Evolutionary conservation across 1,140 invertebrate species (phyloP), one percentile per base, ranked within the genome.

Genomic region (Neodiprion lecontei): DNA sequence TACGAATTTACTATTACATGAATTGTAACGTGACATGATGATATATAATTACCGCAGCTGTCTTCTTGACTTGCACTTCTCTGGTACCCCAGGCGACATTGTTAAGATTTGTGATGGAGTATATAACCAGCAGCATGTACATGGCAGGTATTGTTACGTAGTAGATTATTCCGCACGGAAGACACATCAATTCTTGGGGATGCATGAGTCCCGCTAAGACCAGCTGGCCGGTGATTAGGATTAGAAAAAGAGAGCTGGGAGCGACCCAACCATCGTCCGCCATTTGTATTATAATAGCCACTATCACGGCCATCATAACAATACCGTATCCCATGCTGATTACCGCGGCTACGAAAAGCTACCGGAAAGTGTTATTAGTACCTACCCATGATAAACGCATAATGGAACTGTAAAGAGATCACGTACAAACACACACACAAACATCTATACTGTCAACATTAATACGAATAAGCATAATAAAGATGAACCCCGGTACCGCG

Each of bases 71-170:
- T 12, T 83, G 83, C 1, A 89, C 87, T 85, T 98, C 97, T 73
- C 97, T 89, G 0, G 97, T 99, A 14, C 97, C 96, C 97, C 96
- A 98, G 0, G 92, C 93, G 1, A 97, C 94, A 78, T 95, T 94
- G 84, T 98, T 96, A 83, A 98, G 90, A 82, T 98, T 98, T 81
- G 96, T 96, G 0, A 98, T 88, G 0, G 96, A 96, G 82, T 96
- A 98, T 70, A 98, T 95, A 66, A 97, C 95, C 12, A 98, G 90
- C 74, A 98, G 88, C 91, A 98, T 92, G 82, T 98, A 98, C 96
- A 97, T 98, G 74, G 95, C 96, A 1, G 97, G 97, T 69, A 98
- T 95, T 9, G 96, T 96, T 12, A 98, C 91, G 83, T 97, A 98
- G 85, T 98, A 98, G 40, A 98, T 91, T 7, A 95, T 84, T 14